A percentile compares a stretch with the other conserved stretches of the same genome.
These are phyloP conservation scores for Drosophila setifemur DNA, from an alignment of 1,140 invertebrate genomes.

Conservation along the genomic window DNA sequence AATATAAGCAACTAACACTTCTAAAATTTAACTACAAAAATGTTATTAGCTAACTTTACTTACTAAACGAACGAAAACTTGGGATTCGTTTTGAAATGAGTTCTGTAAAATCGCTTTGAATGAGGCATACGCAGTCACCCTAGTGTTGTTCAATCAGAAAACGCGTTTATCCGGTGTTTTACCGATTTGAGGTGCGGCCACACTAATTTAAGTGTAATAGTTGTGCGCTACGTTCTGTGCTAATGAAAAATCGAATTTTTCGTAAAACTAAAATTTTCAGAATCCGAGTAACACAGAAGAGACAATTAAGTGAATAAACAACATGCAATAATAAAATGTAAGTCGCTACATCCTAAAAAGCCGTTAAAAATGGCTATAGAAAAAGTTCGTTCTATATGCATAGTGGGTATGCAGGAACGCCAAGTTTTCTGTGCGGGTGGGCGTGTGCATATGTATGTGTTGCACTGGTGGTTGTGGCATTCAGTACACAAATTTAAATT, in stretches of 20 bases:
- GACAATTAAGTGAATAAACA: constrained; percentile 21
- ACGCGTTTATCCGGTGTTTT: too few species aligned
- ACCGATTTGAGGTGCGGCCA: background rate
- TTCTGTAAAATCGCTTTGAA: too few species aligned
- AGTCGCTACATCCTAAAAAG: constrained; percentile 20
- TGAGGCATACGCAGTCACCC: too few species aligned
- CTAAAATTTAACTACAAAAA: too few species aligned
- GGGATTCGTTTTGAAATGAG: too few species aligned
- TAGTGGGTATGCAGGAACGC: constrained; percentile 56
- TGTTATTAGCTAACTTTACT: too few species aligned
- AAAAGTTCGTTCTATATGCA: constrained; percentile 29
- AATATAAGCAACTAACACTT: too few species aligned
- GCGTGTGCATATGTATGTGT: constrained; percentile 9
- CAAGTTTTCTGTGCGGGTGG: constrained; percentile 41
- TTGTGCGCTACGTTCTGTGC: constrained; percentile 37
- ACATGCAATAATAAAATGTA: constrained; percentile 53
- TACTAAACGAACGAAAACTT: too few species aligned
- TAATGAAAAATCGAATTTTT: constrained; percentile 56
- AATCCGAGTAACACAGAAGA: constrained; percentile 24
- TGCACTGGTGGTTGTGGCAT: constrained; percentile 46
- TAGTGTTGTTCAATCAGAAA: too few species aligned
- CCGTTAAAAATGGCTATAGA: background rate
- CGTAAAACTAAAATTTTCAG: constrained; percentile 16
- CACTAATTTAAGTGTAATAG: constrained; percentile 24
- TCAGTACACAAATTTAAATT: constrained; percentile 75